A percentile compares a stretch with the other conserved stretches of the same genome.
Conservation (phyloP, 1,140 invertebrate species). For the Diuraphis noxia region DNA sequence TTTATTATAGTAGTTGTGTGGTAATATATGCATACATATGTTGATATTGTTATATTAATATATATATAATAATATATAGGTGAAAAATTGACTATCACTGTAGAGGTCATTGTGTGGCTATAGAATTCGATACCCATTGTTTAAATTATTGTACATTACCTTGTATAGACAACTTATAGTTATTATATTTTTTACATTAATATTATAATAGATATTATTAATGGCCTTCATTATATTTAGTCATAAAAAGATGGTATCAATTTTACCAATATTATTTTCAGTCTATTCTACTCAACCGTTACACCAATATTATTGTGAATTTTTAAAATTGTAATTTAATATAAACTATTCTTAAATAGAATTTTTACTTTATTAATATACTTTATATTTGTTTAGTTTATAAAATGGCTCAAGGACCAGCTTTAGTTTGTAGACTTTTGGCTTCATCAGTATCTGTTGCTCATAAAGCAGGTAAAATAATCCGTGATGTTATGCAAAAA, state of each 20-base stretch:
- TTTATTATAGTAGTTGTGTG: neutral
- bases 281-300: neutral
- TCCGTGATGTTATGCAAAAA: slow-evolving; percentile 83
- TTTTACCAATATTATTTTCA: neutral
- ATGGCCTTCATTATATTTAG: neutral
- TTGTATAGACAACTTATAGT: slow-evolving; percentile 56
- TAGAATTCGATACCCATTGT: slow-evolving; percentile 65
- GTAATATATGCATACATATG: neutral
- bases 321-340: slow-evolving; percentile 40
- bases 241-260: neutral
- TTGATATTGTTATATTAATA: neutral
- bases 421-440: slow-evolving; percentile 70
- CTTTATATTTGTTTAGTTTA: slow-evolving; percentile 36
- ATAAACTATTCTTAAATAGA: neutral
- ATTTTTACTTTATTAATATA: neutral
- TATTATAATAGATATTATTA: neutral
- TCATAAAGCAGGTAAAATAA: slow-evolving; percentile 82
- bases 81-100: neutral
- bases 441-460: slow-evolving; percentile 79
- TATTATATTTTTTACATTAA: neutral
- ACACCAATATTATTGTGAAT: neutral
- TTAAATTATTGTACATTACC: slow-evolving; percentile 60
- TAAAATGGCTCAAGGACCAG: slow-evolving; percentile 65
- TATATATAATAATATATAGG: neutral
- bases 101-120: slow-evolving; percentile 50